Evolutionary conservation across 2,797 vertebrate species (phyloP), one percentile per base, ranked within the genome.

Genomic region (Neosilurus hyrtlii): DNA sequence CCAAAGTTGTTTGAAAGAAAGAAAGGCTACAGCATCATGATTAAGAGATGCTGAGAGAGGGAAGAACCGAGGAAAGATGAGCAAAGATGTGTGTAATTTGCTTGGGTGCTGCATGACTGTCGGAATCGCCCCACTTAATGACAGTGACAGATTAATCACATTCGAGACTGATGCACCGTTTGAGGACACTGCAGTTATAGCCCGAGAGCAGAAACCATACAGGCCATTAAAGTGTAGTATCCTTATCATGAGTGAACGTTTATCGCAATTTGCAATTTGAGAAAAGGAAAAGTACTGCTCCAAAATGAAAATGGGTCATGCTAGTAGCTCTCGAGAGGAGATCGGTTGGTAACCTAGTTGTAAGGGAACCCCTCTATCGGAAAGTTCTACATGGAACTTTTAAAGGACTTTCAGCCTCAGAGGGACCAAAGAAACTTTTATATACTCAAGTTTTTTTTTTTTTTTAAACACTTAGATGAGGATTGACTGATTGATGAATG

Each of bases 61-160:
- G 51, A 61, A 73, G 73, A 52, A 72, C 49, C 16, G n/a, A 72
- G 20, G 56, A 14, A 37, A 51, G n/a, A 76, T 72, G 78, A 52
- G 78, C 83, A 24, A 66, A 52, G 71, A 68, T 72, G 66, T 63
- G 54, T 56, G 24, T 67, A 68, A 79, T 56, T 62, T 73, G 35
- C 59, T 61, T 73, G 82, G 80, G 73, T 73, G 54, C 74, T 37
- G 62, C 75, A 79, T 80, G 79, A 81, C 72, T 82, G 73, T 65
- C 66, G 43, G 51, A 61, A 57, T 43, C 54, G 56, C 70, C 83
- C 56, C 52, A 65, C 51, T 82, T 70, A 61, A 67, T 77, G 75
- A 86, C 83, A 84, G 63, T 81, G 81, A 79, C 66, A 70, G 81
- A 84, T 86, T 56, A 84, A 88, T 84, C 78, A 75, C 37, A 37